Evolutionary conservation across 1,140 invertebrate genomes (phyloP).

Genomic region (Plutomurus gul): DNA sequence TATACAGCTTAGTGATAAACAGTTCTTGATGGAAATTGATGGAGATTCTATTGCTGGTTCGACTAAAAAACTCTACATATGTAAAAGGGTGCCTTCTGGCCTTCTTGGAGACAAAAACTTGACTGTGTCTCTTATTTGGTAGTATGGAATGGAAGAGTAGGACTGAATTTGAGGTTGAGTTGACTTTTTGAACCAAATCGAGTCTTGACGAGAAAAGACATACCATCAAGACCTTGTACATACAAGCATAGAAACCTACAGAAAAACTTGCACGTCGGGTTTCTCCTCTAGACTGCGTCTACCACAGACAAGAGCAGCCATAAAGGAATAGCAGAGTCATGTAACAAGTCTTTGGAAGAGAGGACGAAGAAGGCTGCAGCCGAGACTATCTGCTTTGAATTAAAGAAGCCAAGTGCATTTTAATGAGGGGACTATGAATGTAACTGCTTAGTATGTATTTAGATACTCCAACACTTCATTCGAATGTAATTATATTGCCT

Average conservation of each 20-base stretch:
- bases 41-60: too few relatives aligned
- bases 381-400: neutral
- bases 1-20: neutral
- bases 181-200: neutral
- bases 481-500: conserved; percentile 26
- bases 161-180: too few relatives aligned
- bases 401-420: conserved; percentile 34
- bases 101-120: conserved; percentile 16
- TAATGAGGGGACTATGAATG: conserved; percentile 33
- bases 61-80: too few relatives aligned
- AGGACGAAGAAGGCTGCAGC: neutral
- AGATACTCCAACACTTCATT: conserved; percentile 34
- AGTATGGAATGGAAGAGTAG: neutral
- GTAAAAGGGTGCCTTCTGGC: too few relatives aligned
- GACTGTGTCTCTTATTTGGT: neutral
- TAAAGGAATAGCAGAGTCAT: neutral
- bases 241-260: conserved; percentile 28
- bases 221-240: conserved; percentile 9
- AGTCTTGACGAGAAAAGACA: neutral
- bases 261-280: conserved; percentile 20
- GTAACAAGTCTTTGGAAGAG: neutral
- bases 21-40: too few relatives aligned
- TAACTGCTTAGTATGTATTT: conserved; percentile 30
- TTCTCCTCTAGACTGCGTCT: neutral
- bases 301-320: neutral